Base-by-base conservation (phyloP, 2,113 vertebrate species). In the Alosa alosa region DNA sequence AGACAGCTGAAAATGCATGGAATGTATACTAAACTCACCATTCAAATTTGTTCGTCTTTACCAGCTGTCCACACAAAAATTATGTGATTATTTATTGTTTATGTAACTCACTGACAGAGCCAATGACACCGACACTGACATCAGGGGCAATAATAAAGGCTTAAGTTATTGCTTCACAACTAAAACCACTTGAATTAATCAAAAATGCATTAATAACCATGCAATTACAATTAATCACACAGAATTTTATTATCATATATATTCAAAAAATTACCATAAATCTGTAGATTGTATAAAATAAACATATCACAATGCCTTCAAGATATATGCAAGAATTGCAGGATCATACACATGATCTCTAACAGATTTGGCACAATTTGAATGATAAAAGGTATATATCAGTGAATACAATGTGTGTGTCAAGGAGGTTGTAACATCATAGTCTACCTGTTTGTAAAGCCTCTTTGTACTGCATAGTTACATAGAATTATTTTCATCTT, bases 331-430 rank as follows among this genome's bases (percentile, higher is more conserved):
- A 72, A 72, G 5, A 64, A 25, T 22, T 25, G n/a, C 6, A 20
- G 8, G n/a, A 72, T 72, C 64, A 36, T 11, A 72, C 64, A 31
- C 8, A 36, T 72, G 8, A 31, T 72, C 64, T 36, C 64, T 36
- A 72, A 72, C n/a, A 72, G 64, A 72, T 78, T 64, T 64, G 57
- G 57, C 57, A 36, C 9, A 31, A 75, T 75, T 36, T 72, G 64
- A 72, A 31, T 36, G 25, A 25, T 13, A 72, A 11, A 5, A 72
- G 22, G 7, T 18, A 64, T 72, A 11, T 72, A 13, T 25, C 10
- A 78, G 72, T 39, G 25, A 36, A 13, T 78, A 39, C 17, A 39
- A 78, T 17, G 20, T 64, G 11, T 39, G 11, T 36, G 4, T 11
- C 31, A 6, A 78, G 31, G 64, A 72, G 72, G 31, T 39, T 39